Evolutionary conservation across 2,888 invertebrate species (phyloP).

Genomic region (Pyrgus malvae): DNA sequence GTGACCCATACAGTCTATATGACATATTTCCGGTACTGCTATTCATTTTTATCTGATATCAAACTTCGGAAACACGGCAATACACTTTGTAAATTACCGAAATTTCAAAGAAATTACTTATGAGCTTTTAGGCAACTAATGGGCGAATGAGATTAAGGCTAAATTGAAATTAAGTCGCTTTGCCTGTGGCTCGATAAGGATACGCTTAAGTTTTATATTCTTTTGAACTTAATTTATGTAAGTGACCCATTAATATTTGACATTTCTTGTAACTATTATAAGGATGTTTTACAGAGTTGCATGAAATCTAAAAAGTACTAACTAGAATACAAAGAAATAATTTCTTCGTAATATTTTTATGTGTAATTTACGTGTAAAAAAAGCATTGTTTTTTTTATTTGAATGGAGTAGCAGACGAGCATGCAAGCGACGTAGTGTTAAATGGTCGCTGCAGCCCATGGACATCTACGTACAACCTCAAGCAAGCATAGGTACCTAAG

Average conservation of each 20-base stretch:
- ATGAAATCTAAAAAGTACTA: too few relatives aligned
- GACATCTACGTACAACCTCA: too few relatives aligned
- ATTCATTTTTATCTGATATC: constrained; percentile 21
- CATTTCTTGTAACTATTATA: neutral
- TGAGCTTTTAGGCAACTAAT: constrained; percentile 15
- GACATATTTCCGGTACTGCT: neutral
- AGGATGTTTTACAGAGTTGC: too few relatives aligned
- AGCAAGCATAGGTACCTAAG: too few relatives aligned
- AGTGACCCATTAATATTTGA: neutral
- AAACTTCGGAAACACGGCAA: constrained; percentile 14
- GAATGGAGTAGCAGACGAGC: too few relatives aligned
- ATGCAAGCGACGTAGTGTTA: too few relatives aligned
- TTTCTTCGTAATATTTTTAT: too few relatives aligned
- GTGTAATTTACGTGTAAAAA: too few relatives aligned
- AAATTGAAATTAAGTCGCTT: constrained; percentile 19
- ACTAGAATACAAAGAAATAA: too few relatives aligned
- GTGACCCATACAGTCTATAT: neutral
- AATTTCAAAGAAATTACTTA: constrained; percentile 24
- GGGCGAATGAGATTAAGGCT: constrained; percentile 3
- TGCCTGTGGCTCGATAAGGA: neutral
- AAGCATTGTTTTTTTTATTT: too few relatives aligned
- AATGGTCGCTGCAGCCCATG: too few relatives aligned
- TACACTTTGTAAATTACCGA: constrained; percentile 21
- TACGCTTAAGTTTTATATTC: neutral
- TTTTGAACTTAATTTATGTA: neutral